Percentiles rank a stretch among this genome's conserved stretches.
phyloP scores from a whole-genome alignment of 2,797 vertebrate genomes.

The Mastacembelus armatus region DNA sequence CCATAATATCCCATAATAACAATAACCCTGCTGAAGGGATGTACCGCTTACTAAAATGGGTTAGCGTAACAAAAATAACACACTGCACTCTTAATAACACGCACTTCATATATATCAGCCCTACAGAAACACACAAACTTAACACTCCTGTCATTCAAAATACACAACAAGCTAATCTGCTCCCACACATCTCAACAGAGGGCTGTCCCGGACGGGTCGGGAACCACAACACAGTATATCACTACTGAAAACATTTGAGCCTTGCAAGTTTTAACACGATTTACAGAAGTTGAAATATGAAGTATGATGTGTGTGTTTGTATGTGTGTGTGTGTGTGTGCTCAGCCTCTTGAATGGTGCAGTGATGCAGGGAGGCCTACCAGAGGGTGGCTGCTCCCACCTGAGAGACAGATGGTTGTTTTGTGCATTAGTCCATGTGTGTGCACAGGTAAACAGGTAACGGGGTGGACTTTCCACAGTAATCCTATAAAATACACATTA shows the following conservation, averaged over 20 bases:
- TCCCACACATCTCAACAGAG: conserved; percentile 37
- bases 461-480: conserved; percentile 2
- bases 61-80: conserved; percentile 36
- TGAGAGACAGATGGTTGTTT: conserved; percentile 68
- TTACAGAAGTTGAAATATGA: no score
- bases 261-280: conserved; percentile 31
- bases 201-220: conserved; percentile 34
- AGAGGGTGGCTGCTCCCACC: conserved; percentile 54
- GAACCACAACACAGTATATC: conserved; percentile 7
- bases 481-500: conserved; percentile 27
- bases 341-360: conserved; percentile 53
- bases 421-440: conserved; percentile 19
- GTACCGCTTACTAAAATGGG: conserved; percentile 21
- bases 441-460: not conserved
- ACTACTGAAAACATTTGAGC: conserved; percentile 26
- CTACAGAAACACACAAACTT: conserved; percentile 49
- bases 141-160: conserved; percentile 53
- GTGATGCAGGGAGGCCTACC: conserved; percentile 48
- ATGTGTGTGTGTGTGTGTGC: conserved; percentile 29
- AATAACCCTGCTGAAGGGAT: conserved; percentile 12
- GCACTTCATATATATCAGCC: conserved; percentile 13
- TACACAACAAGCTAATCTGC: conserved; percentile 46
- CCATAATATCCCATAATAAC: conserved; percentile 5
- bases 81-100: conserved; percentile 9
- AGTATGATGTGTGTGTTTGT: no score